Base-by-base conservation (phyloP, 2,888 invertebrate species). In the Spisula subtruncata region DNA sequence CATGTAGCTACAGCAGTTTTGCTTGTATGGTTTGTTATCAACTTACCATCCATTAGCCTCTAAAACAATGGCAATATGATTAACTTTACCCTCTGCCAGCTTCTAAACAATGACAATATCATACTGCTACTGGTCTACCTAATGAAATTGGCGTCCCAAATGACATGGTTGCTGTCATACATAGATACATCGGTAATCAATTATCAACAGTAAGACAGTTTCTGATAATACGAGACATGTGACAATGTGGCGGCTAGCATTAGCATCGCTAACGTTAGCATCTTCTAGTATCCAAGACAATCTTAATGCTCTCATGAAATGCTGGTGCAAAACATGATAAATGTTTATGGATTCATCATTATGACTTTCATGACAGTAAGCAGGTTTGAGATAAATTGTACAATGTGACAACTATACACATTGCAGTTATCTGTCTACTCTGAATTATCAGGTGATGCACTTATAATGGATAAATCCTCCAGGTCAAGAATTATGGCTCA, bases 141-240 rank as follows among this genome's bases (percentile, higher is more conserved):
- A 75, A 75, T 75, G 35, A 75, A 75, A 75, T 35, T 75, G 32
- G 29, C 25, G 75, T 75, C 75, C 75, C 75, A 75, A 75, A 35
- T 35, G 75, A 75, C 75, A 35, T 14, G 29, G 20, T 12, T 2
- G 35, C 35, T 75, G 75, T 75, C 75, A 75, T 75, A 75, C 18
- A 32, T 75, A 75, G 75, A 75, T 75, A 75, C 32, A 75, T 25
- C 2, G 32, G 35, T 32, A 35, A 75, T 75, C 75, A 16, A 75
- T 75, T 35, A 32, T 35, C 29, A 25, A 75, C 75, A 29, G 32
- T 75, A 32, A 75, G 18, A 12, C 32, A 75, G 10, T 25, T 75
- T 75, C 75, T 35, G 32, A 32, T 25, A 75, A 32, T 75, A 75
- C 6, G 60, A 66, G 60, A 66, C 60, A 66, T 66, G 60, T 66